These are phyloP conservation scores for Ennomos erosarius DNA, from an alignment of 2,888 invertebrate genomes.

Conservation along the genomic window DNA sequence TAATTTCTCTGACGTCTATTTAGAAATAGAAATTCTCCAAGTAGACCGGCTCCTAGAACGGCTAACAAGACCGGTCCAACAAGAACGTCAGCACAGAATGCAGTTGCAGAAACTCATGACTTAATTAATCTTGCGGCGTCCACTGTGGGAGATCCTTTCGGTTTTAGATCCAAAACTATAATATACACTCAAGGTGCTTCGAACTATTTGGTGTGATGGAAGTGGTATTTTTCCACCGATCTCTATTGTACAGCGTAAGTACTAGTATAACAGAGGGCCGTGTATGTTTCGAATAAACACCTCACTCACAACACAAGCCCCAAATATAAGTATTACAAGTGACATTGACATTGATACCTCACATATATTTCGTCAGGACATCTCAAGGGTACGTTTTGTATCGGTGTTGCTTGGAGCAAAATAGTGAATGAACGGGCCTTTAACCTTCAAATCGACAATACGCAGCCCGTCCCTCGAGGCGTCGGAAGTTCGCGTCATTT, in stretches of 20 bases:
- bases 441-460: conserved; percentile 30
- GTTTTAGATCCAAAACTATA: background rate
- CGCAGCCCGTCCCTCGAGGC: conserved; percentile 24
- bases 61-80: conserved; percentile 37
- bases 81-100: conserved; percentile 36
- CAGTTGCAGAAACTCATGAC: conserved; percentile 41
- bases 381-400: conserved; percentile 8
- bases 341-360: background rate
- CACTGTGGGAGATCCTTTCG: conserved; percentile 1
- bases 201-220: too few species aligned
- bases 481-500: conserved; percentile 31
- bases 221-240: too few species aligned
- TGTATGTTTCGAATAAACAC: too few species aligned
- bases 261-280: too few species aligned
- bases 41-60: conserved; percentile 34
- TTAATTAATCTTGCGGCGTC: conserved; percentile 24
- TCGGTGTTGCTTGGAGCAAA: conserved; percentile 9
- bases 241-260: too few species aligned
- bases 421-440: conserved; percentile 33
- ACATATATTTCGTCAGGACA: background rate
- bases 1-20: conserved; percentile 42
- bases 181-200: too few species aligned
- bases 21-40: conserved; percentile 41
- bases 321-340: too few species aligned
- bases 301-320: too few species aligned